These are phyloP conservation scores for Muntiacus muntjak DNA, from an alignment of 2,113 vertebrate genomes.

Conservation along the genomic window DNA sequence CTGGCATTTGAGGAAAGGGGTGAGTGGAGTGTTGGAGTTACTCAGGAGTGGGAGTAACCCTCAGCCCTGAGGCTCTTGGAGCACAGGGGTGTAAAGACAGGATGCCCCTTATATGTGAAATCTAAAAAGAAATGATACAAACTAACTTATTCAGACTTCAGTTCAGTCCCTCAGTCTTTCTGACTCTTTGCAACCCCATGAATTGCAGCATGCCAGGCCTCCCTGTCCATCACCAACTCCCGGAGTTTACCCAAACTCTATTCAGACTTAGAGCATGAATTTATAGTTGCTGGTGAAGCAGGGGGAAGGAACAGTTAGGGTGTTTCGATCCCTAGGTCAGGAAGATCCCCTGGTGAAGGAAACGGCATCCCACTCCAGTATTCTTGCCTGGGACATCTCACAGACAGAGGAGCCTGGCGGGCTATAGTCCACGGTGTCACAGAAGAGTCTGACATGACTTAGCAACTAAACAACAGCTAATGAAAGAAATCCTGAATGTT, in stretches of 20 bases:
- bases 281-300: not conserved
- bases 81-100: not conserved
- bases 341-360: not conserved
- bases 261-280: not conserved
- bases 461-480: not conserved
- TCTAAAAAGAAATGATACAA: not conserved
- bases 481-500: not conserved
- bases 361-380: not conserved
- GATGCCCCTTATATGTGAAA: not conserved
- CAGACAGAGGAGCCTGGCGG: not conserved
- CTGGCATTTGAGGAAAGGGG: not conserved
- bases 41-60: not conserved
- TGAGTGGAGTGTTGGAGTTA: too few relatives aligned
- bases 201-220: too few relatives aligned
- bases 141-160: not conserved
- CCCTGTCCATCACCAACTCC: too few relatives aligned
- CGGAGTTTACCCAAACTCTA: too few relatives aligned
- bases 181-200: too few relatives aligned
- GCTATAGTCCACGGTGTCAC: not conserved
- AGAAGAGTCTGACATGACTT: not conserved
- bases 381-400: not conserved
- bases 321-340: not conserved
- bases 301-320: not conserved
- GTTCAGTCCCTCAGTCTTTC: too few relatives aligned
- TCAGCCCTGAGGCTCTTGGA: not conserved